Percentiles rank a stretch among this genome's conserved stretches.
Conservation (phyloP, 2,888 invertebrate genomes). For the Acleris cristana region DNA sequence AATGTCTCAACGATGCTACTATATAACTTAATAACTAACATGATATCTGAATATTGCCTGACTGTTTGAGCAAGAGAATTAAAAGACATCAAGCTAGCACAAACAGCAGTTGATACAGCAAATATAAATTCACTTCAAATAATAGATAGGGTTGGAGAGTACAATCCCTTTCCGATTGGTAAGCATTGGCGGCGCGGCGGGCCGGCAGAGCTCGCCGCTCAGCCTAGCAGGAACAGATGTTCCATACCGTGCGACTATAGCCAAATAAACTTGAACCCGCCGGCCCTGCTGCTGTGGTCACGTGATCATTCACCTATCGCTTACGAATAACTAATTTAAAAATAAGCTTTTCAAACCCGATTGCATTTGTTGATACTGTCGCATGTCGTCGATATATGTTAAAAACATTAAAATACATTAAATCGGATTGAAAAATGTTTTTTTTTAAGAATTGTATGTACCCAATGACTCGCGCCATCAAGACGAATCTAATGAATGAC, state of each 20-base stretch:
- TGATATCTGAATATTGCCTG: too few relatives aligned
- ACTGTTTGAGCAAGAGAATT: not conserved
- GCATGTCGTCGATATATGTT: too few relatives aligned
- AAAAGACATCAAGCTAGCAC: not conserved
- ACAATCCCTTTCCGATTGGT: slow-evolving; percentile 30
- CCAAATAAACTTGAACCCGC: not conserved
- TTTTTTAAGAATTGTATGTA: too few relatives aligned
- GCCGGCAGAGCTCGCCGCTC: not conserved
- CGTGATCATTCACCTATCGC: not conserved
- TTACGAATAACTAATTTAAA: not conserved
- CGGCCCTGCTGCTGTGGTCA: too few relatives aligned
- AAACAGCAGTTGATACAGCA: slow-evolving; percentile 15
- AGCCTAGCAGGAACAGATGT: slow-evolving; percentile 24
- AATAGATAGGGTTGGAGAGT: slow-evolving; percentile 26
- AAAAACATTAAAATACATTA: too few relatives aligned
- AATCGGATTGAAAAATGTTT: too few relatives aligned
- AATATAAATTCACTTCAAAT: slow-evolving; percentile 30
- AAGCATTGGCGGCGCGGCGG: slow-evolving; percentile 20
- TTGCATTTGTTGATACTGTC: too few relatives aligned
- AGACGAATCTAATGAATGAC: too few relatives aligned
- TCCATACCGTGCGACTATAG: not conserved
- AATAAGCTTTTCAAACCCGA: too few relatives aligned
- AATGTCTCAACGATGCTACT: too few relatives aligned
- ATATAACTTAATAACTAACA: too few relatives aligned
- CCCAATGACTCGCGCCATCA: too few relatives aligned